Base-by-base conservation (phyloP, 2,113 vertebrate species). In the Naja naja region DNA sequence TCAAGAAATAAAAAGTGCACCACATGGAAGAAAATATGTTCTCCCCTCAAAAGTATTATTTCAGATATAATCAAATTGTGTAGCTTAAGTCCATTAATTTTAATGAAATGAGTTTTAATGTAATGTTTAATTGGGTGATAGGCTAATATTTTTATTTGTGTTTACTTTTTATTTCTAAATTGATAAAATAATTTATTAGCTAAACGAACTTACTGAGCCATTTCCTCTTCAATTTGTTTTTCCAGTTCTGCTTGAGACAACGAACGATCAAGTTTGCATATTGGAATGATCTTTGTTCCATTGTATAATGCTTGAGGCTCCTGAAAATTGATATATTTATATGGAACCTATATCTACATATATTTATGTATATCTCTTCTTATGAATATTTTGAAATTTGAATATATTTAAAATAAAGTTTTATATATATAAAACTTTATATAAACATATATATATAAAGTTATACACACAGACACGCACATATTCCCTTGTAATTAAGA, bases 191-290 rank as follows among this genome's bases (percentile, higher is more conserved):
- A 20, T 16, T 34, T 54, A 87, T 7, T 93, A 81, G 0, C 90
- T 74, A 87, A 86, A 93, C 14, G 90, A 88, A 69, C 89, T 97
- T 97, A 99, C 99, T 97, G 99, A 91, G 97, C 97, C 74, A 97
- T 95, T 96, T 99, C 99, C 93, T 97, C 98, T 4, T 98, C 97
- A 8, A 99, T 98, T 91, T 96, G 97, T 93, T 97, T 98, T 96
- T 97, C 97, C 92, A 99, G 97, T 90, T 47, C 34, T 93, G 96
- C 96, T 1, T 97, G 93, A 20, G 97, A 96, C 87, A 97, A 97
- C n/a, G 93, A 97, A 94, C 97, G 97, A 96, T 99, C 99, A 45
- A 99, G 98, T 96, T 99, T 99, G 85, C 98, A 98, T 96, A 99
- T 98, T 85, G 98, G 97, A 90, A 99, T 96, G 88, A 95, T 97